Evolutionary conservation across 1,140 invertebrate species (phyloP).

Genomic region (Sycophila sp.): DNA sequence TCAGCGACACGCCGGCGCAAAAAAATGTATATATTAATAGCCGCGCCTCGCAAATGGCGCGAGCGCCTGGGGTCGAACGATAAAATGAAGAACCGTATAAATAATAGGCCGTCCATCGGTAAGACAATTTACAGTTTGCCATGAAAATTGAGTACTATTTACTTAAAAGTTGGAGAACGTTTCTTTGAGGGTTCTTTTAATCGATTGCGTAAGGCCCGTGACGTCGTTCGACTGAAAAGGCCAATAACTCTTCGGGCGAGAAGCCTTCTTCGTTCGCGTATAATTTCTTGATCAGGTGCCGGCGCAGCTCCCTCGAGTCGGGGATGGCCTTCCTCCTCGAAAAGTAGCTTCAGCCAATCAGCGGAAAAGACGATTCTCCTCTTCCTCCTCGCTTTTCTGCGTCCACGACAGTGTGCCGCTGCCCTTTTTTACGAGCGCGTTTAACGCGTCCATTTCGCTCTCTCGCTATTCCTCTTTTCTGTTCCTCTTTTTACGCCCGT

Average conservation of each 20-base stretch:
- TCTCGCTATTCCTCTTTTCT: neutral
- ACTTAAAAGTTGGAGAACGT: too few species aligned
- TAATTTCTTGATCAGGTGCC: constrained; percentile 22
- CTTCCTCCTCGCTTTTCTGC: neutral
- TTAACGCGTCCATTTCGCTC: neutral
- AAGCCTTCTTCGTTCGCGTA: neutral
- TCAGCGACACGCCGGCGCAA: neutral
- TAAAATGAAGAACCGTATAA: neutral
- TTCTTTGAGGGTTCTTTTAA: neutral
- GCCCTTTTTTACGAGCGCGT: constrained; percentile 10
- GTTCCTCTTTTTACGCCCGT: neutral
- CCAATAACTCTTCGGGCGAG: constrained; percentile 5
- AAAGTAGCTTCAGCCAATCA: neutral
- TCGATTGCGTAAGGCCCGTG: constrained; percentile 12
- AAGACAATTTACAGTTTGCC: too few species aligned
- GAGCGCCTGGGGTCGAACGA: neutral
- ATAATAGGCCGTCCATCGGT: too few species aligned
- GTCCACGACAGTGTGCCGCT: neutral
- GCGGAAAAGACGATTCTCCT: neutral
- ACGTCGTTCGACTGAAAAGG: constrained; percentile 17
- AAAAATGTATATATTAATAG: too few species aligned
- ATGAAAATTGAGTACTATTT: too few species aligned
- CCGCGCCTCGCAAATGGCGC: neutral
- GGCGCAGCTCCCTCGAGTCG: neutral
- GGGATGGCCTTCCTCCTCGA: too few species aligned